Evolutionary conservation across 2,888 invertebrate genomes (phyloP).

Genomic region (Diplolepis rosae): DNA sequence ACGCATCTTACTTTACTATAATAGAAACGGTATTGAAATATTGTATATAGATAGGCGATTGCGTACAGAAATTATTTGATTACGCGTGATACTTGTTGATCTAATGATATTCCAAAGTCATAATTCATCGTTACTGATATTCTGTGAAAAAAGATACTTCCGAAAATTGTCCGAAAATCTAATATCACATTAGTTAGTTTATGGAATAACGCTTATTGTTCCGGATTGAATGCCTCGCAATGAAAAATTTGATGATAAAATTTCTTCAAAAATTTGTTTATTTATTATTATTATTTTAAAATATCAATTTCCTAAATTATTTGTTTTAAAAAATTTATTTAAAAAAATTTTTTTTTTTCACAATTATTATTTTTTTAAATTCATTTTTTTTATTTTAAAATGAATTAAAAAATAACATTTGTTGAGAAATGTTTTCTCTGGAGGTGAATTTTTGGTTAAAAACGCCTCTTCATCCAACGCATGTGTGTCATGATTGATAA

Average conservation of each 20-base stretch:
- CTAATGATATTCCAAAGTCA: slow-evolving; percentile 43
- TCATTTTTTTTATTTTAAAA: neutral
- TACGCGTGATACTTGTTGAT: slow-evolving; percentile 48
- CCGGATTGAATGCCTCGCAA: neutral
- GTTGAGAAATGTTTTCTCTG: neutral
- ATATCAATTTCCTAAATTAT: neutral
- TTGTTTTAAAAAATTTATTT: neutral
- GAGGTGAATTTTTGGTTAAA: neutral
- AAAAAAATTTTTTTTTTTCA: neutral
- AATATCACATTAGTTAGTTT: neutral
- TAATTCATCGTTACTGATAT: neutral
- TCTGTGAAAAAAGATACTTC: neutral
- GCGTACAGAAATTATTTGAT: slow-evolving; percentile 49
- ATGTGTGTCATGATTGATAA: slow-evolving; percentile 7
- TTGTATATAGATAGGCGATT: slow-evolving; percentile 59
- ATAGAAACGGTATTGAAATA: slow-evolving; percentile 36
- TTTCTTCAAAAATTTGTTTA: neutral
- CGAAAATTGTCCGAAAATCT: neutral
- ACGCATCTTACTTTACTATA: neutral
- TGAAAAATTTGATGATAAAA: neutral
- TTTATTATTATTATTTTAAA: neutral
- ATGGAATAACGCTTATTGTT: slow-evolving; percentile 7
- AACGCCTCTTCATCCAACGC: slow-evolving; percentile 9
- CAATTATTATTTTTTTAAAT: neutral
- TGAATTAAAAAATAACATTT: neutral